Evolutionary conservation across 2,113 vertebrate species (phyloP).

Genomic region (Ochotona princeps): DNA sequence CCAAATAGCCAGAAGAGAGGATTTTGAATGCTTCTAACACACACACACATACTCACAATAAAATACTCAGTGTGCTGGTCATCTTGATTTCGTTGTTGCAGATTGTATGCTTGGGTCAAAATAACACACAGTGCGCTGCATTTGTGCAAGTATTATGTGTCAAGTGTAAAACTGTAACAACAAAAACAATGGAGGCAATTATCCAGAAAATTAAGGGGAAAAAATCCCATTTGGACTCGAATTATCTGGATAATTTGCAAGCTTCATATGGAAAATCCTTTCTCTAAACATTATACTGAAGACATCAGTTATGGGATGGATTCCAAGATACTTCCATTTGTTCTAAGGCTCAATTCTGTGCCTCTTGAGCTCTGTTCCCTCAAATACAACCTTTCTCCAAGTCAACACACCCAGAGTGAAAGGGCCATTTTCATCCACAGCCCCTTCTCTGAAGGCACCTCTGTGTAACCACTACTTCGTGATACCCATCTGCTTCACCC

Average conservation of each 20-base stretch:
- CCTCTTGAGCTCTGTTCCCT: background rate
- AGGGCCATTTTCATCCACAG: background rate
- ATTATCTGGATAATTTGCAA: background rate
- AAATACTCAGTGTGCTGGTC: background rate
- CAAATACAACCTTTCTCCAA: background rate
- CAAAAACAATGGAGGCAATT: background rate
- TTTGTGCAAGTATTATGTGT: background rate
- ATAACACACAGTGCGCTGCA: background rate
- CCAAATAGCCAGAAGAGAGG: background rate
- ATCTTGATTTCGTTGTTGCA: background rate
- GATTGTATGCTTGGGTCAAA: background rate
- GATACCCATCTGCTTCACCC: background rate
- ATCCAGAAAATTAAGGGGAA: background rate
- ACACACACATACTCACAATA: background rate
- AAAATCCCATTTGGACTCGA: background rate
- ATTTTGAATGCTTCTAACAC: background rate
- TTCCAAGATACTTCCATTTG: background rate
- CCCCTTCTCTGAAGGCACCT: background rate
- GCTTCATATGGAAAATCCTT: background rate
- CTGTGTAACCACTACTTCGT: background rate
- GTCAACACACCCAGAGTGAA: background rate
- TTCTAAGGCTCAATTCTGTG: background rate
- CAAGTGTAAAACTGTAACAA: background rate
- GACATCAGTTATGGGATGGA: background rate
- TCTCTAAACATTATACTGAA: background rate